Evolutionary conservation across 2,888 invertebrate genomes (phyloP).

Genomic region (Neoascia interrupta): DNA sequence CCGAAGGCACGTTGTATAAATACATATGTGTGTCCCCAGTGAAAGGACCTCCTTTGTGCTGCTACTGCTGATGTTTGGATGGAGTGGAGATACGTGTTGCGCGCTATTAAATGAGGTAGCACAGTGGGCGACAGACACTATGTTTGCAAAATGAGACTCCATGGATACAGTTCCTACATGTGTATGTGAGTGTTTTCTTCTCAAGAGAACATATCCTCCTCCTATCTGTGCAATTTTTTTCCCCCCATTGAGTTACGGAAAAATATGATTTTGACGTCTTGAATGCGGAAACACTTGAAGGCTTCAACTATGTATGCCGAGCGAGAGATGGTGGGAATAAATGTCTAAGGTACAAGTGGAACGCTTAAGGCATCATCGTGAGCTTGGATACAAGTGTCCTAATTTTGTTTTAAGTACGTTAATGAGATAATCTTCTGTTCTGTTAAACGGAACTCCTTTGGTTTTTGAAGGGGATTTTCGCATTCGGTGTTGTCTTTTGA

Average conservation of each 20-base stretch:
- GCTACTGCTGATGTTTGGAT: slow-evolving; percentile 15
- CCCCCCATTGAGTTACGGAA: slow-evolving; percentile 25
- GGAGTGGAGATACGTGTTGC: slow-evolving; percentile 48
- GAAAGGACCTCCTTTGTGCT: slow-evolving; percentile 43
- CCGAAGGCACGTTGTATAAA: slow-evolving; percentile 40
- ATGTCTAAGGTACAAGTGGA: slow-evolving; percentile 54
- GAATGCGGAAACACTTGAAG: slow-evolving; percentile 57
- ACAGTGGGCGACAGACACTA: background rate
- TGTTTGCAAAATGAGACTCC: too few relatives aligned
- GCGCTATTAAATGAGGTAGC: slow-evolving; percentile 40
- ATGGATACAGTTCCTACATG: slow-evolving; percentile 28
- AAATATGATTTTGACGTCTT: slow-evolving; percentile 57
- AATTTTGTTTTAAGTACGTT: slow-evolving; percentile 43
- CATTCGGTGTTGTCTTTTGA: too few relatives aligned
- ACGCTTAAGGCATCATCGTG: slow-evolving; percentile 44
- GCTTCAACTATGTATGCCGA: slow-evolving; percentile 24
- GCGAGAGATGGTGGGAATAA: slow-evolving; percentile 28
- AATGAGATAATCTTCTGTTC: slow-evolving; percentile 50
- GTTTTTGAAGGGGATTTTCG: background rate
- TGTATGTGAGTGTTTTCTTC: slow-evolving; percentile 19
- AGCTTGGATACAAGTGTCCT: slow-evolving; percentile 31
- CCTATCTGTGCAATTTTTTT: slow-evolving; percentile 25
- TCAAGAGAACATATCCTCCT: slow-evolving; percentile 43
- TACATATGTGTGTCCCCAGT: slow-evolving; percentile 19
- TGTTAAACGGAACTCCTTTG: slow-evolving; percentile 28